Evolutionary conservation across 2,113 vertebrate species (phyloP).

Genomic region (Axis porcinus): DNA sequence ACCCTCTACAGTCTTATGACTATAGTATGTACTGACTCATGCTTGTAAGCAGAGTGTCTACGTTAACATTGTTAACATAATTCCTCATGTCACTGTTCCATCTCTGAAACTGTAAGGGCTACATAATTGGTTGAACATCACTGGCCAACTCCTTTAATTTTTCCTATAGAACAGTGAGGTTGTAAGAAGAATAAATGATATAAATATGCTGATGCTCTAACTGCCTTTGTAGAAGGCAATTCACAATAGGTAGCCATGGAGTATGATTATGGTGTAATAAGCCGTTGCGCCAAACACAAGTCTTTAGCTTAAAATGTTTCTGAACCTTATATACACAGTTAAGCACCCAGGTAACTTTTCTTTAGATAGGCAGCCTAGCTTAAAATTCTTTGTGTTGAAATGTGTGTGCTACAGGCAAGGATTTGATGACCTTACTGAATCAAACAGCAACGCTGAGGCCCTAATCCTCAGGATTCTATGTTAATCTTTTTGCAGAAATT

Average conservation of each 20-base stretch:
- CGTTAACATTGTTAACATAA: background rate
- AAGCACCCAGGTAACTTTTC: background rate
- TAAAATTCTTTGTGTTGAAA: background rate
- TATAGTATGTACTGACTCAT: background rate
- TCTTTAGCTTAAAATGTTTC: background rate
- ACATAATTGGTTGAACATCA: background rate
- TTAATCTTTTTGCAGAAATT: background rate
- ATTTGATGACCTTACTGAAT: background rate
- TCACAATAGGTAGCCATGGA: background rate
- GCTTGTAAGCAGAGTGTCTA: background rate
- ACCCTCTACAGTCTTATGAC: background rate
- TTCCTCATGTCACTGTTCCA: background rate
- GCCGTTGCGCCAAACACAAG: background rate
- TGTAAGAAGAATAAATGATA: background rate
- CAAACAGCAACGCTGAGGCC: background rate
- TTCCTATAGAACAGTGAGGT: background rate
- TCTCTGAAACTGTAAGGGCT: background rate
- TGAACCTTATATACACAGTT: background rate
- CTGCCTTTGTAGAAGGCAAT: background rate
- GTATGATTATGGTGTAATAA: background rate
- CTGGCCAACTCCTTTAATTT: background rate
- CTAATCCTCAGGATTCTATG: background rate
- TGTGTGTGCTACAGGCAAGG: background rate
- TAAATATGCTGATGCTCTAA: background rate
- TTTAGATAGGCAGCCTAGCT: background rate